Conservation (phyloP, 2,797 vertebrate genomes). For the Leuciscus waleckii region DNA sequence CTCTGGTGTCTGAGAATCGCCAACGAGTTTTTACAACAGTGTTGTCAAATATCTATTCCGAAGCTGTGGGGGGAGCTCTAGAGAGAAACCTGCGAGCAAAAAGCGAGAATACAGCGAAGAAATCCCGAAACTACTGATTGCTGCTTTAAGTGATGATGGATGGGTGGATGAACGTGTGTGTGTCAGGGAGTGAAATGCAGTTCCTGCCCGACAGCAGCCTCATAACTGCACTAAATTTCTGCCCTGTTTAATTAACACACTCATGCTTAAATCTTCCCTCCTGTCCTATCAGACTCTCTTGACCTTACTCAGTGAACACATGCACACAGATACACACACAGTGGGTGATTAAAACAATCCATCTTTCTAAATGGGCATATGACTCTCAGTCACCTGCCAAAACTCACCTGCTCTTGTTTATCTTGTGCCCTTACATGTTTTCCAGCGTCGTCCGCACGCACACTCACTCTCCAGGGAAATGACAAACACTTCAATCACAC, state of each 20-base stretch:
- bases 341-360: slow-evolving; percentile 38
- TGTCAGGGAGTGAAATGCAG: slow-evolving; percentile 2
- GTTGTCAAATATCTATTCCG: too few species aligned
- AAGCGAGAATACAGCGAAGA: too few species aligned
- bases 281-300: slow-evolving; percentile 30
- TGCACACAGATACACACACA: slow-evolving; percentile 10
- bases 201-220: not conserved
- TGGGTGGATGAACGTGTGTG: not conserved
- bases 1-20: too few species aligned
- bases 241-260: slow-evolving; percentile 49
- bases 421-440: slow-evolving; percentile 29
- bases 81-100: too few species aligned
- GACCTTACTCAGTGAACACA: slow-evolving; percentile 33
- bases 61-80: too few species aligned
- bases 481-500: slow-evolving; percentile 49
- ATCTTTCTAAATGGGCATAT: slow-evolving; percentile 38
- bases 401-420: slow-evolving; percentile 44
- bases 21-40: too few species aligned
- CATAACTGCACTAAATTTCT: slow-evolving; percentile 20
- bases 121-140: too few species aligned
- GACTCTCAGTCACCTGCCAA: slow-evolving; percentile 24
- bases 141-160: not conserved
- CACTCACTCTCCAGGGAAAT: slow-evolving; percentile 4
- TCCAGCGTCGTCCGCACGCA: not conserved
- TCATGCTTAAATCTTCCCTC: slow-evolving; percentile 28